Conservation (phyloP, 2,113 vertebrate species). For the Misgurnus mizolepis region DNA sequence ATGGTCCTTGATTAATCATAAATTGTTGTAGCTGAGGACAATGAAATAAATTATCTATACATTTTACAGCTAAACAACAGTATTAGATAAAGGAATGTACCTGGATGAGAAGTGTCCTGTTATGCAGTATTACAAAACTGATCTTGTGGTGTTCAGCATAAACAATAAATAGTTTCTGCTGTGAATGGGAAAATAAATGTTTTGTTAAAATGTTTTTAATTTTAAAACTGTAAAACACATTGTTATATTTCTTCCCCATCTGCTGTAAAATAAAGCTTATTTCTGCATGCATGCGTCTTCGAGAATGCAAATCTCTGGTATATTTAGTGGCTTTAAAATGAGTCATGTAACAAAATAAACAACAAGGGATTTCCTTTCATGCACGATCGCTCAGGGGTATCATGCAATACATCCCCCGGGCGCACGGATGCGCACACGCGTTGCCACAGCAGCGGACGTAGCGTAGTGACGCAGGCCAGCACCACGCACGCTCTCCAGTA, state of each 20-base stretch:
- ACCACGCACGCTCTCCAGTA: slow-evolving; percentile 46
- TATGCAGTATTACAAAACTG: too few species aligned
- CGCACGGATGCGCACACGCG: slow-evolving; percentile 49
- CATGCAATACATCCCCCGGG: slow-evolving; percentile 23
- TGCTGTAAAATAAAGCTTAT: not conserved
- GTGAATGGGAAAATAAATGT: not conserved
- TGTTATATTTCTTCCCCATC: too few species aligned
- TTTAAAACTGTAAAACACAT: not conserved
- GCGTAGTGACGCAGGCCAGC: slow-evolving; percentile 74
- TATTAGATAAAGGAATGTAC: too few species aligned
- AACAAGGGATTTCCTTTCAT: not conserved
- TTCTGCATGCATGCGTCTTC: not conserved
- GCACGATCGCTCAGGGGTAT: slow-evolving; percentile 1
- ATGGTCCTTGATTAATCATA: not conserved
- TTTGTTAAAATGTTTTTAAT: not conserved
- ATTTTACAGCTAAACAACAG: too few species aligned
- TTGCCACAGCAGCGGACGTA: slow-evolving; percentile 65
- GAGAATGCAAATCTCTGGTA: not conserved
- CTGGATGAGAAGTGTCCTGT: too few species aligned
- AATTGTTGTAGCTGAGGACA: not conserved
- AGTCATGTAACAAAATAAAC: not conserved
- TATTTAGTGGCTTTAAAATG: not conserved
- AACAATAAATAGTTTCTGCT: too few species aligned
- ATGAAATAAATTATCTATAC: not conserved
- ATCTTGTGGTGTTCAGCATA: too few species aligned